Evolutionary conservation across 2,113 vertebrate species (phyloP).

Genomic region (Aplodontia rufa): DNA sequence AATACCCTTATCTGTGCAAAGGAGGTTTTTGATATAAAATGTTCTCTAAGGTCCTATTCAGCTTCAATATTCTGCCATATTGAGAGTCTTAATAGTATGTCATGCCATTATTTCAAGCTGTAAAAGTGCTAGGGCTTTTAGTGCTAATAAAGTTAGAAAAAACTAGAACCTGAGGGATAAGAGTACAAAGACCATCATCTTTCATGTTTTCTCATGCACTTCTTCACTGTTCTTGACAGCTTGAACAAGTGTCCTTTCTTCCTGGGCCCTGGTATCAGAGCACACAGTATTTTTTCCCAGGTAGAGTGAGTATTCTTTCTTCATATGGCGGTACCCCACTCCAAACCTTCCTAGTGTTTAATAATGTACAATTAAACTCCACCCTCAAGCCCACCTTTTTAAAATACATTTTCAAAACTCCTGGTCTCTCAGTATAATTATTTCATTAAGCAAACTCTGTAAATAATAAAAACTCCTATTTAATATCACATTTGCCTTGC

Average conservation of each 20-base stretch:
- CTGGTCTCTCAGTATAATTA: neutral
- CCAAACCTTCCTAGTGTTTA: neutral
- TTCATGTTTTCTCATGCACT: neutral
- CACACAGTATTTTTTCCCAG: neutral
- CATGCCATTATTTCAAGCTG: neutral
- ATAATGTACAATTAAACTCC: neutral
- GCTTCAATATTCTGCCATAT: neutral
- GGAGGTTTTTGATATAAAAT: conserved; percentile 8
- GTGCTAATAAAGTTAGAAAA: conserved; percentile 17
- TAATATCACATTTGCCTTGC: neutral
- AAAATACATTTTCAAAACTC: neutral
- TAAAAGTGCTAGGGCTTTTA: conserved; percentile 25
- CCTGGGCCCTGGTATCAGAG: neutral
- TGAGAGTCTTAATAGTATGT: neutral
- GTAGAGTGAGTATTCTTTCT: neutral
- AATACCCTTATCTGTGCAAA: neutral
- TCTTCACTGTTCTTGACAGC: neutral
- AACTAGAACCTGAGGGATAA: neutral
- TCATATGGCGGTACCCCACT: too few relatives aligned
- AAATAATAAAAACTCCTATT: neutral
- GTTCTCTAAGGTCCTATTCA: conserved; percentile 5
- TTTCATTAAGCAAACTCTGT: neutral
- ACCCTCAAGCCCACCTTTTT: neutral
- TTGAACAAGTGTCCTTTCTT: neutral
- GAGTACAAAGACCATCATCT: neutral